These are phyloP conservation scores for Bombylius discolor DNA, from an alignment of 2,888 invertebrate genomes.

Conservation along the genomic window DNA sequence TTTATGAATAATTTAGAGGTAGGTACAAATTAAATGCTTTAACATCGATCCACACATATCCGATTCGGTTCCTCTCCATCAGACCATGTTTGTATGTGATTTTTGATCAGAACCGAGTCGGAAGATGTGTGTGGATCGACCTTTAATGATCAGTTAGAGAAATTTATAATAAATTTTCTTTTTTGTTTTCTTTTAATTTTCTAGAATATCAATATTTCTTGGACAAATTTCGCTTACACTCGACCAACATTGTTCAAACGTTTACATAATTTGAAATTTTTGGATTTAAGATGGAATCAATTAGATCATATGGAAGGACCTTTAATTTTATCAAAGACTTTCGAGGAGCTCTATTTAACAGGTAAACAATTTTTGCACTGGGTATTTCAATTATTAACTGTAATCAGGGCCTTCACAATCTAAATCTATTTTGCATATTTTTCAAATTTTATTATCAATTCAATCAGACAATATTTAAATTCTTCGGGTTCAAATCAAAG, in stretches of 20 bases:
- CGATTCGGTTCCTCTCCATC: too few species aligned
- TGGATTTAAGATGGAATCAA: slow-evolving; percentile 34
- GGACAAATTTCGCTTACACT: slow-evolving; percentile 31
- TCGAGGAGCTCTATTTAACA: slow-evolving; percentile 27
- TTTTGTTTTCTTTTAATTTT: background rate
- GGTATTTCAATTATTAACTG: background rate
- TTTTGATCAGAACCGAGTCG: too few species aligned
- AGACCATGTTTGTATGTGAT: too few species aligned
- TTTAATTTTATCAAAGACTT: slow-evolving; percentile 22
- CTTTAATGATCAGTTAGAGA: too few species aligned
- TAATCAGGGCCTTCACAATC: background rate
- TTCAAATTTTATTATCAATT: too few species aligned
- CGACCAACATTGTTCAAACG: slow-evolving; percentile 27
- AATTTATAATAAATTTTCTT: background rate
- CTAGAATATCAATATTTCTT: slow-evolving; percentile 33
- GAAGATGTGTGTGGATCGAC: too few species aligned
- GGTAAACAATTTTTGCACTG: slow-evolving; percentile 19
- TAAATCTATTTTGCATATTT: too few species aligned
- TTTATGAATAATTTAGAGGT: slow-evolving; percentile 28
- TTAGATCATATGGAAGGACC: slow-evolving; percentile 30
- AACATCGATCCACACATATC: too few species aligned
- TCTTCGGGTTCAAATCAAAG: too few species aligned
- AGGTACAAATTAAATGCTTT: background rate
- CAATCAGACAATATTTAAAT: too few species aligned
- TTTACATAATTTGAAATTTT: slow-evolving; percentile 23